A percentile compares a stretch with the other conserved stretches of the same genome.
Conservation (phyloP, 1,140 invertebrate genomes). For the Eciton burchellii region DNA sequence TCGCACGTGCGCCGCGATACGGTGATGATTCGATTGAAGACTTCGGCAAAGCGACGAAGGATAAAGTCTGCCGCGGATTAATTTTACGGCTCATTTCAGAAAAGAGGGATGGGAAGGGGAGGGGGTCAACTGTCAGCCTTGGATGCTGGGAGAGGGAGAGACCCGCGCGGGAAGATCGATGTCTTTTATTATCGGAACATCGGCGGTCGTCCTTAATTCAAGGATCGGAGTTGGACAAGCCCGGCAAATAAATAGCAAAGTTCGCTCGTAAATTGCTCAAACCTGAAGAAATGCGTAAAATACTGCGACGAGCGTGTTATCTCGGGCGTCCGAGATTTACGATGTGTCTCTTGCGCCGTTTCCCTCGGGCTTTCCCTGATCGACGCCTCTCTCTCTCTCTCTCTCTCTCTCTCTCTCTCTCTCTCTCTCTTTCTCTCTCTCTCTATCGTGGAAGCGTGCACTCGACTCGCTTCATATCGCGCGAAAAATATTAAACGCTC, state of each 20-base stretch:
- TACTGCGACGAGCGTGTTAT: slow-evolving; percentile 8
- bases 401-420: neutral
- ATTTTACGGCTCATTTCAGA: neutral
- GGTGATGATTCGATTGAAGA: neutral
- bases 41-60: no score
- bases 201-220: neutral
- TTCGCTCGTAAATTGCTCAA: slow-evolving; percentile 47
- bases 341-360: slow-evolving; percentile 10
- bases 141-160: neutral
- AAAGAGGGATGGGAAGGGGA: no score
- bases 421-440: neutral
- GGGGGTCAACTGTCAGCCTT: neutral
- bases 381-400: neutral
- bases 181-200: slow-evolving; percentile 37
- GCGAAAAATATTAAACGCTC: neutral
- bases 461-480: neutral
- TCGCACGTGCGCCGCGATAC: neutral
- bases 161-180: neutral
- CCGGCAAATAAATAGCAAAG: slow-evolving; percentile 35
- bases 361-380: slow-evolving; percentile 50
- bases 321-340: slow-evolving; percentile 49
- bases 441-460: slow-evolving; percentile 12
- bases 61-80: neutral
- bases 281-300: slow-evolving; percentile 31
- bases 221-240: neutral